These are phyloP conservation scores for Scolopax bukidnonensis DNA, from an alignment of 2,797 vertebrate genomes.

Conservation along the genomic window DNA sequence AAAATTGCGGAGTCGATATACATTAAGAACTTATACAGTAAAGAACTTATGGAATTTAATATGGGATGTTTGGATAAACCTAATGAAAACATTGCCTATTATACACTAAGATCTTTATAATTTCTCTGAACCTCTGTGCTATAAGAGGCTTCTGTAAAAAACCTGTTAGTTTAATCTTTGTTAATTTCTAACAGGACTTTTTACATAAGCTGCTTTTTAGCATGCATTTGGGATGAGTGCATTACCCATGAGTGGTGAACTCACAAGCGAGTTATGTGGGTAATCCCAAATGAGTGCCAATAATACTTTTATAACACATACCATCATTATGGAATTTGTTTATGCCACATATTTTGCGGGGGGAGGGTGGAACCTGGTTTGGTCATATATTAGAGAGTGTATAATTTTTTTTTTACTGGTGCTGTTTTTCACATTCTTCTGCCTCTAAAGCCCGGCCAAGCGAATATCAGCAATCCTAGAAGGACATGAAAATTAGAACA, in stretches of 20 bases:
- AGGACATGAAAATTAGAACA: constrained; percentile 46
- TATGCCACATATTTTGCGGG: constrained; percentile 38
- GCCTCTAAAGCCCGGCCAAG: neutral
- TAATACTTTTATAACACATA: constrained; percentile 50
- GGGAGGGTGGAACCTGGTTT: neutral
- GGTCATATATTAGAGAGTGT: constrained; percentile 21
- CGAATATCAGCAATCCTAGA: constrained; percentile 21
- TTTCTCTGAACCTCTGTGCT: constrained; percentile 5
- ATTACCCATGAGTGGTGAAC: constrained; percentile 54
- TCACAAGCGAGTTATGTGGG: constrained; percentile 55
- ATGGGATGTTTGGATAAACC: neutral
- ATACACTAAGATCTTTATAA: neutral
- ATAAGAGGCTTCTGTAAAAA: constrained; percentile 8
- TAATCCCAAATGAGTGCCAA: constrained; percentile 55
- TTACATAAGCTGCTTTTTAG: constrained; percentile 30
- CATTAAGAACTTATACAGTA: neutral
- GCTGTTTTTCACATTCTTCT: constrained; percentile 36
- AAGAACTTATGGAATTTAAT: constrained; percentile 4
- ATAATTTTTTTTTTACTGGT: neutral
- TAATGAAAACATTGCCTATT: constrained; percentile 40
- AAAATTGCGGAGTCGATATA: neutral
- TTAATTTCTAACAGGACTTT: constrained; percentile 2
- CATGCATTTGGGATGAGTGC: constrained; percentile 48
- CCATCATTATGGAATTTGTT: constrained; percentile 38
- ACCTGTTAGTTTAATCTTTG: neutral